These are phyloP conservation scores for Aspidoscelis tigris DNA, from an alignment of 2,113 vertebrate species.

Conservation along the genomic window DNA sequence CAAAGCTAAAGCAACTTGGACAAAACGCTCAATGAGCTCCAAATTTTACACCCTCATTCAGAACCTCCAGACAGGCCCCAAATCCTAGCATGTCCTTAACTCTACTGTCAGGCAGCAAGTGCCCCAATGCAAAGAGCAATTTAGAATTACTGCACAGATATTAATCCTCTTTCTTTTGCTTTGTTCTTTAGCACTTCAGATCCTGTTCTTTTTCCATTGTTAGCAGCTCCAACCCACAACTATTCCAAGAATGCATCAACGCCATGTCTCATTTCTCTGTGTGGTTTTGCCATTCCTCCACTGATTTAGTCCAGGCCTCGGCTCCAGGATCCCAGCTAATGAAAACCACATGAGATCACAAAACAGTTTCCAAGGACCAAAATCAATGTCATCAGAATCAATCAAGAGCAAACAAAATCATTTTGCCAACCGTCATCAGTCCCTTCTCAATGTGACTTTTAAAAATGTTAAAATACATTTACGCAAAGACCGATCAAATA, in stretches of 20 bases:
- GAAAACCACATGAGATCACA: conserved; percentile 79
- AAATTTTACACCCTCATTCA: not conserved
- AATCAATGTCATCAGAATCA: conserved; percentile 71
- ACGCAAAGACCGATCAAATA: conserved; percentile 26
- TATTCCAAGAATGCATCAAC: conserved; percentile 78
- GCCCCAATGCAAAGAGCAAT: conserved; percentile 45
- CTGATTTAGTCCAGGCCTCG: conserved; percentile 82
- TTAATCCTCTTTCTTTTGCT: conserved; percentile 49
- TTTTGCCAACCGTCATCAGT: conserved; percentile 57
- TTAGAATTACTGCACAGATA: conserved; percentile 38
- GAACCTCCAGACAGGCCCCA: not conserved
- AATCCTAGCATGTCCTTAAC: not conserved
- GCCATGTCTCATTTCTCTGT: conserved; percentile 78
- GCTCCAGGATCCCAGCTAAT: conserved; percentile 71
- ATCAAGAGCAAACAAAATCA: conserved; percentile 51
- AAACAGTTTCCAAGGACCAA: conserved; percentile 71
- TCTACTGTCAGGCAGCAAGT: conserved; percentile 30
- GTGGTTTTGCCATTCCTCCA: conserved; percentile 79
- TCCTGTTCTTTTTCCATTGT: conserved; percentile 67
- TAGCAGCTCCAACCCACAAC: conserved; percentile 81
- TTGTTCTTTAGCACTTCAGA: conserved; percentile 65
- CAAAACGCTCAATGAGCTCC: not conserved
- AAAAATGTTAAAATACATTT: conserved; percentile 62
- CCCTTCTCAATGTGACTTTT: conserved; percentile 65
- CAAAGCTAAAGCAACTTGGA: not conserved